phyloP scores from a whole-genome alignment of 2,888 invertebrate genomes.

The Volucella inanis region DNA sequence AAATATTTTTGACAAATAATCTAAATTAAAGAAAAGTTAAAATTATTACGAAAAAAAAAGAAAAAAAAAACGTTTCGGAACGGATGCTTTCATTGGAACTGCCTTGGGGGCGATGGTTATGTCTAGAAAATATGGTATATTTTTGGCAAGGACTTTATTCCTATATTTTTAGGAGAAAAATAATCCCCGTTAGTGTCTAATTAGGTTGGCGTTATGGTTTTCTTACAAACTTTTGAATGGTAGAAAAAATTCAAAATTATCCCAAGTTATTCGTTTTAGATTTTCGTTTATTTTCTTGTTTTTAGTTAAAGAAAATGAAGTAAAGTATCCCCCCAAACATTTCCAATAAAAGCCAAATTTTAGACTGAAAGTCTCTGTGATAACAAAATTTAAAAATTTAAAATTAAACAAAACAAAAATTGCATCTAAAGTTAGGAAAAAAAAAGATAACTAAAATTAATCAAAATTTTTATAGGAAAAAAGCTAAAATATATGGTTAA shows the following conservation, averaged over 20 bases:
- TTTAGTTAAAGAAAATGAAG: conserved; percentile 76
- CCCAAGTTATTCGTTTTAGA: conserved; percentile 23
- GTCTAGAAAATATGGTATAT: conserved; percentile 58
- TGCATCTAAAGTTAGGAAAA: conserved; percentile 73
- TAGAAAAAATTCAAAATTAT: conserved; percentile 60
- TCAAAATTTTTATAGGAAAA: conserved; percentile 74
- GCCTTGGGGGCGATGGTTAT: conserved; percentile 48
- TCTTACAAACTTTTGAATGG: conserved; percentile 1
- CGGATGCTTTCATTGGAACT: conserved; percentile 74
- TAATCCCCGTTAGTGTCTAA: conserved; percentile 24
- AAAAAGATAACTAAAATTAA: conserved; percentile 68
- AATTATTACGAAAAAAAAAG: conserved; percentile 55
- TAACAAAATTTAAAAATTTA: conserved; percentile 69
- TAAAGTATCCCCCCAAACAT: conserved; percentile 48
- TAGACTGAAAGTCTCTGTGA: conserved; percentile 77
- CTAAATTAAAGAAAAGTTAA: conserved; percentile 63
- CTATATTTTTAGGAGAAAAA: too few relatives aligned
- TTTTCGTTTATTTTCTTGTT: conserved; percentile 78
- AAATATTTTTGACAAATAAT: conserved; percentile 74
- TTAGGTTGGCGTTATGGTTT: conserved; percentile 12
- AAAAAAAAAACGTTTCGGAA: conserved; percentile 69
- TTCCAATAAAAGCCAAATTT: conserved; percentile 75
- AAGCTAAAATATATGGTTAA: conserved; percentile 71
- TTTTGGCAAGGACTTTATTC: conserved; percentile 58
- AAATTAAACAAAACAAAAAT: conserved; percentile 49